A percentile compares a stretch with the other conserved stretches of the same genome.
phyloP scores from a whole-genome alignment of 2,888 invertebrate genomes.

The Luffia ferchaultella region DNA sequence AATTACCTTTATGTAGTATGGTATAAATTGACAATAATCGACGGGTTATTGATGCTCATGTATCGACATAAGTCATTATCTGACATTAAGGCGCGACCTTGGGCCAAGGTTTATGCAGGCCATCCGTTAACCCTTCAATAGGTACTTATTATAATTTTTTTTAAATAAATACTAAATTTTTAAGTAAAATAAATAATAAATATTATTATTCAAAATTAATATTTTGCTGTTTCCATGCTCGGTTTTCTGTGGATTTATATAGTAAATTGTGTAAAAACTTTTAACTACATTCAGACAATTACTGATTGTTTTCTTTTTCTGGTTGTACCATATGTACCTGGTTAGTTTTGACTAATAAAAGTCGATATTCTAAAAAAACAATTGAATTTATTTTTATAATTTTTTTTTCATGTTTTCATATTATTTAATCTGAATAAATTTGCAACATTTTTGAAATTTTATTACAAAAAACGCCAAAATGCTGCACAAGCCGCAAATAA shows the following conservation, averaged over 20 bases:
- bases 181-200: background rate
- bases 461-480: no score
- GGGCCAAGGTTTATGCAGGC: background rate
- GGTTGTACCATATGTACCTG: no score
- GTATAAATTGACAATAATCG: background rate
- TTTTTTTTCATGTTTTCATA: no score
- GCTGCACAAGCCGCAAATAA: no score
- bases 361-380: no score
- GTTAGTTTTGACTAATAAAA: no score
- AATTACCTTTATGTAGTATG: no score
- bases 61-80: background rate
- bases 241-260: background rate
- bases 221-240: no score
- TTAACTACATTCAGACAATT: background rate
- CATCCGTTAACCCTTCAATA: background rate
- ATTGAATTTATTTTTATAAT: no score
- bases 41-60: background rate
- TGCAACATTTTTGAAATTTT: no score
- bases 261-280: background rate
- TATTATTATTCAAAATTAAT: no score
- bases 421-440: no score
- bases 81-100: background rate
- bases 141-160: background rate
- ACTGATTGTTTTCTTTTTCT: background rate
- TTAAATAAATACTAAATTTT: background rate